A percentile compares a stretch with the other conserved stretches of the same genome.
These are phyloP conservation scores for Anableps anableps DNA, from an alignment of 2,797 vertebrate genomes.

Conservation along the genomic window DNA sequence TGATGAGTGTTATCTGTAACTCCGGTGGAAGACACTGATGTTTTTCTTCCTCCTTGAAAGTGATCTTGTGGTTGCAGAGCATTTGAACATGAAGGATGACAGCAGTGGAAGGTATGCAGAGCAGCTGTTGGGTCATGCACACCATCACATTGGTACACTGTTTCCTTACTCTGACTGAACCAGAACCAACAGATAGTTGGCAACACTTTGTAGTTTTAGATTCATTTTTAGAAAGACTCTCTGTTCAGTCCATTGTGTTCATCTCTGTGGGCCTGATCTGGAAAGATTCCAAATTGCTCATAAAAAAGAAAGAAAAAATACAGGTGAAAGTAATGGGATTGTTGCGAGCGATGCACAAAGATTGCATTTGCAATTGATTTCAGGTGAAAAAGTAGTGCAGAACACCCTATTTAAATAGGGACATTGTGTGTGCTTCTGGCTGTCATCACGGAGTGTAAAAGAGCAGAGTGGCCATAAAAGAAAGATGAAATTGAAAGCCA, in stretches of 20 bases:
- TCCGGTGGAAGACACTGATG: constrained; percentile 44
- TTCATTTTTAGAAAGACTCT: not conserved
- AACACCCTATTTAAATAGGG: no score
- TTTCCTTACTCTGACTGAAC: constrained; percentile 31
- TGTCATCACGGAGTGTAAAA: no score
- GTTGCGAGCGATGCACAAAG: no score
- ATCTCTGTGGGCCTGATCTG: not conserved
- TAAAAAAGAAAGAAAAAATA: no score
- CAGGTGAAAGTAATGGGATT: no score
- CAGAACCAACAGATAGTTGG: not conserved
- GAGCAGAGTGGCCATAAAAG: no score
- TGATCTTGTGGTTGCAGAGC: constrained; percentile 20
- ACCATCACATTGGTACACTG: constrained; percentile 6
- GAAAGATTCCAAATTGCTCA: not conserved
- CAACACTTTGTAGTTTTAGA: not conserved
- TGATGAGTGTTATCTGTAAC: constrained; percentile 38
- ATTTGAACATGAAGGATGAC: constrained; percentile 40
- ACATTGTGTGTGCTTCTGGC: no score
- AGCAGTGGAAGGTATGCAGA: constrained; percentile 60
- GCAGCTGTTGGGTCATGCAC: constrained; percentile 62
- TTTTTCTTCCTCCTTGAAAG: constrained; percentile 31
- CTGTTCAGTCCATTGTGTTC: not conserved
- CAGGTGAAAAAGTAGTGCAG: no score
- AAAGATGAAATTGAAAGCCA: no score
- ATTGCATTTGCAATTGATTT: no score